Conservation (phyloP, 2,888 invertebrate species). For the Scaptomyza reducta region DNA sequence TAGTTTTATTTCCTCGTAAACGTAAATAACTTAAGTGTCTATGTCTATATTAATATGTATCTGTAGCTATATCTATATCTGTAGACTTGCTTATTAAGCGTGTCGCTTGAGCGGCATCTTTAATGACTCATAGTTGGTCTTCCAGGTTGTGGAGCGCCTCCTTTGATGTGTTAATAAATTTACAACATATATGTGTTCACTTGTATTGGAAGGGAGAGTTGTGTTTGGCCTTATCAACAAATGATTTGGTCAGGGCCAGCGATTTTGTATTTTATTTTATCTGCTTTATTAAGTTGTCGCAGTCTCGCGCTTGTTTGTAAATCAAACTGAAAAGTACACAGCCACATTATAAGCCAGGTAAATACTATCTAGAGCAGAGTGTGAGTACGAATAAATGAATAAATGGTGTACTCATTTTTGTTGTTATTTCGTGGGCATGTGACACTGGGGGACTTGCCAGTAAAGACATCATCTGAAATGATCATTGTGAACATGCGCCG, state of each 20-base stretch:
- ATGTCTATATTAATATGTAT: not conserved
- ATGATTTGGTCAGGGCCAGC: constrained; percentile 50
- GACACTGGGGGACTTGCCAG: constrained; percentile 50
- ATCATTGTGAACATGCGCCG: constrained; percentile 51
- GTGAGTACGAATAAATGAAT: constrained; percentile 6
- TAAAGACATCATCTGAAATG: constrained; percentile 37
- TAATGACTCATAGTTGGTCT: constrained; percentile 51
- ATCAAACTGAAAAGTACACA: constrained; percentile 62
- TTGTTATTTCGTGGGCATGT: constrained; percentile 51
- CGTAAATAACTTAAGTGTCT: constrained; percentile 24
- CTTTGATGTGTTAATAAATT: constrained; percentile 52
- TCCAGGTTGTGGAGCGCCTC: constrained; percentile 9
- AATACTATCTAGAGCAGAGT: constrained; percentile 27
- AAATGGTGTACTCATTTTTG: not conserved
- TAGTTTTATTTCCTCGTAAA: constrained; percentile 52
- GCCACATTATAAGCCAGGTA: constrained; percentile 58
- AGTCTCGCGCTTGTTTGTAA: constrained; percentile 60
- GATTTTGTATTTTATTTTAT: constrained; percentile 46
- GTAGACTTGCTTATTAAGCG: constrained; percentile 56
- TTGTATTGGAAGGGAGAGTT: constrained; percentile 7
- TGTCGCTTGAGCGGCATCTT: constrained; percentile 50
- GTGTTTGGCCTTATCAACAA: constrained; percentile 49
- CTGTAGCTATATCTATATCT: constrained; percentile 29
- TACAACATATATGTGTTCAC: constrained; percentile 3
- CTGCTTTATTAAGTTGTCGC: constrained; percentile 50